phyloP scores from a whole-genome alignment of 2,797 vertebrate species.

The Cryptoprocta ferox region DNA sequence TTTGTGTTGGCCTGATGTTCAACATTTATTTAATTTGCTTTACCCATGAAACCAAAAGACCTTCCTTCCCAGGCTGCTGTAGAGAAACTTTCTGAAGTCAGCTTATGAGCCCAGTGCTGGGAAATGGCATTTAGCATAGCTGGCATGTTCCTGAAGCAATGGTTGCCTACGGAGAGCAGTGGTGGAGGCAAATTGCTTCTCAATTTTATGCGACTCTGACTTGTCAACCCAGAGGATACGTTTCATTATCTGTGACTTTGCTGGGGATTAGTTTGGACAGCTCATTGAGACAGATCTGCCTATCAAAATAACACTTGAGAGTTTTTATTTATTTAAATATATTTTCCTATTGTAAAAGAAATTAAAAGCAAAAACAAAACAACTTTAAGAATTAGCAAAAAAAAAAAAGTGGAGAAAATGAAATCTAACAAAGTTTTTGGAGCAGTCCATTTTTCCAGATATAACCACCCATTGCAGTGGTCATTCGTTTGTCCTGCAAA shows the following conservation, averaged over 20 bases:
- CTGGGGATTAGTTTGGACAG: not conserved
- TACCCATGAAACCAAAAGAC: not conserved
- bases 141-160: not conserved
- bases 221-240: not conserved
- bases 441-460: not conserved
- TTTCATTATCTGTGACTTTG: conserved; percentile 59
- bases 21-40: not conserved
- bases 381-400: not conserved
- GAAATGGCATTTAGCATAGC: not conserved
- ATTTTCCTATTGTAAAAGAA: not conserved
- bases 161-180: conserved; percentile 13
- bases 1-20: not conserved
- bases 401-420: not conserved
- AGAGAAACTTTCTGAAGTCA: conserved; percentile 10
- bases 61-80: not conserved
- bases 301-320: conserved; percentile 13
- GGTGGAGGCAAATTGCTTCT: conserved; percentile 49
- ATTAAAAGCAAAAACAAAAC: not conserved
- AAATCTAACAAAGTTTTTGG: not conserved
- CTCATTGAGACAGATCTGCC: not conserved
- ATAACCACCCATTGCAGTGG: too few species aligned
- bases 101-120: not conserved
- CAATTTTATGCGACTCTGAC: conserved; percentile 28
- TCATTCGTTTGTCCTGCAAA: not conserved
- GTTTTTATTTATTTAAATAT: not conserved